Conservation (phyloP, 2,113 vertebrate genomes). For the Saimiri boliviensis region DNA sequence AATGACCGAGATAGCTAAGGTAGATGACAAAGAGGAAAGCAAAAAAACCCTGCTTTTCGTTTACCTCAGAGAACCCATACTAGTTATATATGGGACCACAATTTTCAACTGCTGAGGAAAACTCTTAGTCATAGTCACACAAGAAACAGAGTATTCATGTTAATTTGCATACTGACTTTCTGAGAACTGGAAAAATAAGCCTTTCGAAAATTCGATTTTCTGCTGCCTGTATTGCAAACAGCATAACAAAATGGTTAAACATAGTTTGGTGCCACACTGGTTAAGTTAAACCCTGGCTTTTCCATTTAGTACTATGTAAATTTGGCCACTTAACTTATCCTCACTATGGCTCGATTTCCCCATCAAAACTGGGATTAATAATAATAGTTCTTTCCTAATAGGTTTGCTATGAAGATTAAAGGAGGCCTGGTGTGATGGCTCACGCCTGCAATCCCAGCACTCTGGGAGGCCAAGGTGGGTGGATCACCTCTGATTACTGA, state of each 20-base stretch:
- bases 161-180: not conserved
- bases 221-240: not conserved
- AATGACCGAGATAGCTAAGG: not conserved
- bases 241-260: not conserved
- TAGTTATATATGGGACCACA: not conserved
- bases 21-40: not conserved
- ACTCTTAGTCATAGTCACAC: not conserved
- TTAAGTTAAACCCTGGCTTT: not conserved
- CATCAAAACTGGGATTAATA: not conserved
- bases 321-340: not conserved
- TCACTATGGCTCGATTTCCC: not conserved
- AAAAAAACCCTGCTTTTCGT: not conserved
- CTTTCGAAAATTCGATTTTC: not conserved
- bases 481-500: too few relatives aligned
- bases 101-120: not conserved
- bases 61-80: not conserved
- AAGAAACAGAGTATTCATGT: not conserved
- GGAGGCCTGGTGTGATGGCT: too few relatives aligned
- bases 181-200: not conserved
- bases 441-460: too few relatives aligned
- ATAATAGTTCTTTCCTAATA: not conserved
- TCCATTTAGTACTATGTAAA: not conserved
- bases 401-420: not conserved
- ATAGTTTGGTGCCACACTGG: not conserved
- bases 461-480: too few relatives aligned